Percentiles rank a stretch among this genome's conserved stretches.
These are phyloP conservation scores for Gopherus evgoodei DNA, from an alignment of 2,113 vertebrate species.

Conservation along the genomic window DNA sequence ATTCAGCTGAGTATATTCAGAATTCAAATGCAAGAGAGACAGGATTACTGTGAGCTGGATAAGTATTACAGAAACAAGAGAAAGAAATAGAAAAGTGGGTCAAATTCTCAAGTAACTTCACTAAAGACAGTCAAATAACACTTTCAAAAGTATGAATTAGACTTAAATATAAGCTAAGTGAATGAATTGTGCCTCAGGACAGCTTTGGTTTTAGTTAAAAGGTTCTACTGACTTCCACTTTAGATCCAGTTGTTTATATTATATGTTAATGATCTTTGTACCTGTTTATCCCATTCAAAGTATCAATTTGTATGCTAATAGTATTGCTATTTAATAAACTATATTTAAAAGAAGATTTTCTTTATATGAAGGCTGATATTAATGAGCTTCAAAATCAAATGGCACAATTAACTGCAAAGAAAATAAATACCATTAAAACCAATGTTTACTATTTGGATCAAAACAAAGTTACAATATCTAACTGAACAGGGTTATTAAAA, in stretches of 20 bases:
- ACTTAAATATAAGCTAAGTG: conserved; percentile 53
- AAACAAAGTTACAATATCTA: conserved; percentile 22
- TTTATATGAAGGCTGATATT: conserved; percentile 43
- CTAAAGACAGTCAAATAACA: neutral
- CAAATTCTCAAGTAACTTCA: neutral
- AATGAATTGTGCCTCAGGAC: conserved; percentile 66
- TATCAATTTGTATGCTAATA: conserved; percentile 55
- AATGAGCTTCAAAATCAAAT: conserved; percentile 56
- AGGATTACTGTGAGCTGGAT: conserved; percentile 57
- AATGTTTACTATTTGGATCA: conserved; percentile 43
- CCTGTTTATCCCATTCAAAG: conserved; percentile 55
- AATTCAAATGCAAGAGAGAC: conserved; percentile 50
- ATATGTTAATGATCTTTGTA: conserved; percentile 71
- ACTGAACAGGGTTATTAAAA: neutral
- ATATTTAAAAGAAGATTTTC: conserved; percentile 40
- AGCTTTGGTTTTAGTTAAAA: conserved; percentile 71
- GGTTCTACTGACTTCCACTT: conserved; percentile 63
- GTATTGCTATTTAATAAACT: conserved; percentile 65
- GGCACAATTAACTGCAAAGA: conserved; percentile 50
- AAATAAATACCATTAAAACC: conserved; percentile 42
- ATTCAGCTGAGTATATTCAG: neutral
- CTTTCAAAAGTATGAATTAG: conserved; percentile 52
- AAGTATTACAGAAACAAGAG: conserved; percentile 13
- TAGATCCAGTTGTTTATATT: conserved; percentile 69
- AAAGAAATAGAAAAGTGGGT: neutral